Evolutionary conservation across 2,888 invertebrate genomes (phyloP).

Genomic region (Zonitis immaculata): DNA sequence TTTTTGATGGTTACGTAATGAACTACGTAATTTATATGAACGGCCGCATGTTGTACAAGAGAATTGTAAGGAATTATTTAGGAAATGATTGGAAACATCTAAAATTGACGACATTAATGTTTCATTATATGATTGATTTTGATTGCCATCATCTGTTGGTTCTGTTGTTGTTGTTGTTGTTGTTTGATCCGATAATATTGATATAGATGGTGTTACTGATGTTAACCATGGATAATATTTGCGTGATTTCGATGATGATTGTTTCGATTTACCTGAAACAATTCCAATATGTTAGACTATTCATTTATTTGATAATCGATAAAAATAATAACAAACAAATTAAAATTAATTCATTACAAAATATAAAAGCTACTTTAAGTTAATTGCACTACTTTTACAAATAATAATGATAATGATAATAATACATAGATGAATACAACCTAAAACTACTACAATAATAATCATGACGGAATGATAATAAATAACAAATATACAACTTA

Average conservation of each 20-base stretch:
- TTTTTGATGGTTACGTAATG: constrained; percentile 75
- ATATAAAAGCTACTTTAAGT: not conserved
- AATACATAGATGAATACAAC: not conserved
- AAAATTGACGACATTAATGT: not conserved
- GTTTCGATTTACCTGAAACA: constrained; percentile 9
- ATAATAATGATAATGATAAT: not conserved
- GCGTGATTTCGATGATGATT: not conserved
- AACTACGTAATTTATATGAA: constrained; percentile 77
- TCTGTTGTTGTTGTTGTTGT: not conserved
- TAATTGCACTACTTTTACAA: not conserved
- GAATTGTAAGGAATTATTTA: constrained; percentile 35
- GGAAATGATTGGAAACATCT: constrained; percentile 2
- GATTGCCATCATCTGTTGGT: not conserved
- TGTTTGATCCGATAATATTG: constrained; percentile 1
- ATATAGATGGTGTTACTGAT: constrained; percentile 2
- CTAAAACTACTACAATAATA: not conserved
- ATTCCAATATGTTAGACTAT: constrained; percentile 3
- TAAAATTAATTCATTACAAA: constrained; percentile 4
- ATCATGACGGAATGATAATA: not conserved
- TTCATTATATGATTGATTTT: not conserved
- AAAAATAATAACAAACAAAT: too few species aligned
- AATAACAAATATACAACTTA: not conserved
- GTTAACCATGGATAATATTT: not conserved
- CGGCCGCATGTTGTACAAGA: constrained; percentile 73
- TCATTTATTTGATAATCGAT: too few species aligned